These are phyloP conservation scores for Drosophila navojoa DNA, from an alignment of 1,140 invertebrate species.

Conservation along the genomic window DNA sequence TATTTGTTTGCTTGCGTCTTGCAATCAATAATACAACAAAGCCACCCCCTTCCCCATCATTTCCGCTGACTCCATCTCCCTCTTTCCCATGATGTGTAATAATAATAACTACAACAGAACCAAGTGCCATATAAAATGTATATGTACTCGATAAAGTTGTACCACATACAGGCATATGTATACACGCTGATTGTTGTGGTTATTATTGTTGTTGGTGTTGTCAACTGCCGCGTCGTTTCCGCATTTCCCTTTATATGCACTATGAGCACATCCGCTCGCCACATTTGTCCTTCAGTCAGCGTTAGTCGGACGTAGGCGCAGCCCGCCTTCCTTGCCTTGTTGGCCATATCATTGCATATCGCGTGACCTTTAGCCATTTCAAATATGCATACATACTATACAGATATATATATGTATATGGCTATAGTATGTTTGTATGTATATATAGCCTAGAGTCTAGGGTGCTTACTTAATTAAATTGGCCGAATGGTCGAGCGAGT, in stretches of 20 bases:
- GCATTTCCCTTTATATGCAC: slow-evolving; percentile 44
- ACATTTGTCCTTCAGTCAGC: slow-evolving; percentile 55
- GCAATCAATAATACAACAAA: slow-evolving; percentile 53
- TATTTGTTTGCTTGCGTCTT: slow-evolving; percentile 5
- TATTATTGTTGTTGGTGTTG: neutral
- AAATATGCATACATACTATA: slow-evolving; percentile 17
- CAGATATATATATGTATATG: slow-evolving; percentile 10
- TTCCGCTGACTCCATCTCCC: too few relatives aligned
- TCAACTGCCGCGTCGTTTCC: slow-evolving; percentile 46
- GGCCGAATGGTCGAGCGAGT: slow-evolving; percentile 43
- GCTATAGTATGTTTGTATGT: neutral
- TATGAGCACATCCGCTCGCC: slow-evolving; percentile 27
- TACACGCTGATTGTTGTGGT: slow-evolving; percentile 4
- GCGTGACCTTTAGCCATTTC: slow-evolving; percentile 72
- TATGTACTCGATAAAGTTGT: slow-evolving; percentile 35
- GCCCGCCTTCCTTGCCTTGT: slow-evolving; percentile 12
- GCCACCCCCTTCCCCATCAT: neutral
- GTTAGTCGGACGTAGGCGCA: slow-evolving; percentile 8
- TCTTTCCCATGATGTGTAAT: neutral
- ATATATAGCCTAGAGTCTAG: neutral
- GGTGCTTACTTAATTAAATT: slow-evolving; percentile 67
- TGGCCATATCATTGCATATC: slow-evolving; percentile 50
- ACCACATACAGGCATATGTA: slow-evolving; percentile 21
- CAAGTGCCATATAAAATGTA: slow-evolving; percentile 1
- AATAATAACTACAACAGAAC: slow-evolving; percentile 41